Conservation (phyloP, 1,140 invertebrate genomes). For the Caerostris extrusa region DNA sequence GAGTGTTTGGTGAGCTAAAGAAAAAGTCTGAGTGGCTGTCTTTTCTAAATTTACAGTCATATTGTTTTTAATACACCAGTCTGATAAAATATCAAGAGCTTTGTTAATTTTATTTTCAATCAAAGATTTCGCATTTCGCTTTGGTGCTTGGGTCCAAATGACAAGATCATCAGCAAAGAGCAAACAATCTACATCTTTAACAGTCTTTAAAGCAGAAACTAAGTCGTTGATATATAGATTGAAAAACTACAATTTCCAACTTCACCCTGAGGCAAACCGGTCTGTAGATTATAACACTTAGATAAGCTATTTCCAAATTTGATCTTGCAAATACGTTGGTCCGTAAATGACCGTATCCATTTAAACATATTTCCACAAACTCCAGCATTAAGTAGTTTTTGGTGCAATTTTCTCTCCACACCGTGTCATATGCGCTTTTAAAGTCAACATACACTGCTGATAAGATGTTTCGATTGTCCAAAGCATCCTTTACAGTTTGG, state of each 20-base stretch:
- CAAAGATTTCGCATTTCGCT: neutral
- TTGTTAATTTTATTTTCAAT: neutral
- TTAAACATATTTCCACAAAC: conserved; percentile 23
- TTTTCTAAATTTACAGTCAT: too few relatives aligned
- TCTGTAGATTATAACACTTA: neutral
- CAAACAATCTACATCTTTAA: neutral
- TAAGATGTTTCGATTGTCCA: conserved; percentile 12
- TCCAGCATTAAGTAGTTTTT: conserved; percentile 9
- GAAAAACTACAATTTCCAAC: conserved; percentile 37
- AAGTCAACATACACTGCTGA: conserved; percentile 34
- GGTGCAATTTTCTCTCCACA: neutral
- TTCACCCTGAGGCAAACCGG: conserved; percentile 23
- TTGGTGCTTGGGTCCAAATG: neutral
- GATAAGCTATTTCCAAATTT: neutral
- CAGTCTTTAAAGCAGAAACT: neutral
- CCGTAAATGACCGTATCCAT: neutral
- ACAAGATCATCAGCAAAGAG: conserved; percentile 44
- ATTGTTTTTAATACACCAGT: too few relatives aligned
- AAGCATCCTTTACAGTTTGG: conserved; percentile 21
- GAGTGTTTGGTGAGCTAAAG: too few relatives aligned
- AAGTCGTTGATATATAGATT: conserved; percentile 54
- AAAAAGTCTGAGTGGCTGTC: too few relatives aligned
- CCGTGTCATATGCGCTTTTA: conserved; percentile 20
- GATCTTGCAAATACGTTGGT: conserved; percentile 6
- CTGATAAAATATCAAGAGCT: too few relatives aligned